Base-by-base conservation (phyloP, 2,888 invertebrate genomes). In the Aporophyla lueneburgensis region DNA sequence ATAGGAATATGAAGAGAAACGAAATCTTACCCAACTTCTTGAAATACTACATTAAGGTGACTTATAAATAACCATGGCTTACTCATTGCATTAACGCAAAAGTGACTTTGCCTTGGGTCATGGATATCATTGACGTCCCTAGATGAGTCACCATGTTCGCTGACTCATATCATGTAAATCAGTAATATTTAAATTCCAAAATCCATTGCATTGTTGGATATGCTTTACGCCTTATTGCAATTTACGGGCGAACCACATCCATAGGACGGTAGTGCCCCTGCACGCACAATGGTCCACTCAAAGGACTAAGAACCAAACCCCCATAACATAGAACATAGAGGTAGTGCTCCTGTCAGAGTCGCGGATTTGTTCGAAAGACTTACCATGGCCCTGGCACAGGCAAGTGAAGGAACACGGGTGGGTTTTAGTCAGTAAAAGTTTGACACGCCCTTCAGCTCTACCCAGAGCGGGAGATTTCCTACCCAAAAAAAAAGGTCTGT, bases 41-140 rank as follows among this genome's bases (percentile, higher is more conserved):
- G 43, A 51, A 79, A 66, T 79, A 79, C 54, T 73, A 67, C 24
- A 27, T 43, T 43, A 72, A 33, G 19, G 27, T 58, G 21, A 56
- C 33, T 67, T 83, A 76, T 75, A 63, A 63, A 63, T 80, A 84
- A 74, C 71, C 43, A 74, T 69, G 71, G 71, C 65, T 80, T 80
- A 80, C 68, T 84, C 73, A 80, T 49, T 80, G 73, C 68, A 74
- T 84, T 68, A 76, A 68, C 51, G 53, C 65, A 83, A 71, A 77
- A 76, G 66, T 80, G 53, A 74, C 73, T 68, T 76, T 73, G 27
- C 68, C 14, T 71, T 77, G 54, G 81, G 73, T 84, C 81, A 84
- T 77, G 77, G 56, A 74, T 71, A 74, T 81, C 71, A 77, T 69
- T 71, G 65, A 63, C 16, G 27, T 71, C 73, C 71, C 69, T 14